Evolutionary conservation across 2,888 invertebrate species (phyloP).

Genomic region (Iselma pallidipennis): DNA sequence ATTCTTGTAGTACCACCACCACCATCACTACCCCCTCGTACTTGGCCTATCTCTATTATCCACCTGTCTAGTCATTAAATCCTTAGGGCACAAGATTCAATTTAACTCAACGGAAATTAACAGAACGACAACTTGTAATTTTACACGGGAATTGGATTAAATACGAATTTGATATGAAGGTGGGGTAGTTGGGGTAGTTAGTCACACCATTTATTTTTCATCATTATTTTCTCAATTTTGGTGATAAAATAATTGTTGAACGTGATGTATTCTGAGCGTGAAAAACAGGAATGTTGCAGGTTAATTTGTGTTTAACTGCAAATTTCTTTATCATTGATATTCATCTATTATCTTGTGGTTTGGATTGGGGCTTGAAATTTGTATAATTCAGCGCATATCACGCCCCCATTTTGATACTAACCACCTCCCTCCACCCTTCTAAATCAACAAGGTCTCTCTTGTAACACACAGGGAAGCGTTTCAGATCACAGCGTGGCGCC

Average conservation of each 20-base stretch:
- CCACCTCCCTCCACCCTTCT: slow-evolving; percentile 32
- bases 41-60: not conserved
- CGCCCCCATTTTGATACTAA: slow-evolving; percentile 37
- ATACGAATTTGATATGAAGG: too few species aligned
- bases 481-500: slow-evolving; percentile 34
- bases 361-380: slow-evolving; percentile 34
- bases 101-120: slow-evolving; percentile 26
- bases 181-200: too few species aligned
- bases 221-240: too few species aligned
- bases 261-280: too few species aligned
- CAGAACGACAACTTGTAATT: slow-evolving; percentile 20
- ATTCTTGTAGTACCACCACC: slow-evolving; percentile 28
- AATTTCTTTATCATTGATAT: slow-evolving; percentile 1
- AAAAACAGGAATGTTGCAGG: not conserved
- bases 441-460: slow-evolving; percentile 34
- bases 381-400: slow-evolving; percentile 44
- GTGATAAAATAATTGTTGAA: too few species aligned
- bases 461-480: slow-evolving; percentile 34
- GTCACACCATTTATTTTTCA: too few species aligned
- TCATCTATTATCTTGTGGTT: slow-evolving; percentile 35
- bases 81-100: slow-evolving; percentile 15
- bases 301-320: not conserved
- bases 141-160: too few species aligned
- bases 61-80: slow-evolving; percentile 15
- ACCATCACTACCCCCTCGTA: not conserved